Evolutionary conservation across 2,797 vertebrate species (phyloP), one percentile per base, ranked within the genome.

Genomic region (Cirrhinus mrigala): DNA sequence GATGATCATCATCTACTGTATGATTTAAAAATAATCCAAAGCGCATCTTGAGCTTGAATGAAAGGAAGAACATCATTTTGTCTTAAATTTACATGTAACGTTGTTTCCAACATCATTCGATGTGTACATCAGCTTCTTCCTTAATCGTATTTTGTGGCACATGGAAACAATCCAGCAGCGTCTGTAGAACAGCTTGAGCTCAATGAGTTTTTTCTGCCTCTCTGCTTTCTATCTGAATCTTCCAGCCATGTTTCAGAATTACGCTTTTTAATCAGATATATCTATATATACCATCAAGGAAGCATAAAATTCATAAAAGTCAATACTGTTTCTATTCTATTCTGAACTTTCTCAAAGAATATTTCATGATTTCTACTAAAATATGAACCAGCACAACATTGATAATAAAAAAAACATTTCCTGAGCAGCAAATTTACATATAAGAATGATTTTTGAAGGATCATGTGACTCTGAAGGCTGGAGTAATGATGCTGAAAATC

Each of bases 151-250:
- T 79, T 46, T 62, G 24, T 3, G n/a, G 40, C 10, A 6, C 44
- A 29, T 62, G 58, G 78, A 79, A 66, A 48, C 44, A 20, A 44
- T 20, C 44, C 24, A 66, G 44, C 18, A 48, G 60, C 44, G 18
- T 79, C 78, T 79, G 78, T 50, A 24, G 16, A 79, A 66, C 78
- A 66, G 78, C 78, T 50, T 79, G 76, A 62, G 76, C 75, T 58
- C 3, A 33, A 77, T 33, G 20, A 15, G 74, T 77, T 46, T 71
- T 24, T 69, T 22, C 50, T 56, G 50, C 27, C 73, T 14, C 10
- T n/a, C 16, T 60, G 27, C 11, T 33, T 58, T 58, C 22, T 44
- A 60, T 44, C 75, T 44, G 22, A 78, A 78, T 58, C 7, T 60
- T 60, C 33, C n/a, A 4, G 54, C 7, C 54, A 24, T 16, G 54